Conservation (phyloP, 2,797 vertebrate genomes). For the Acanthis flammea region DNA sequence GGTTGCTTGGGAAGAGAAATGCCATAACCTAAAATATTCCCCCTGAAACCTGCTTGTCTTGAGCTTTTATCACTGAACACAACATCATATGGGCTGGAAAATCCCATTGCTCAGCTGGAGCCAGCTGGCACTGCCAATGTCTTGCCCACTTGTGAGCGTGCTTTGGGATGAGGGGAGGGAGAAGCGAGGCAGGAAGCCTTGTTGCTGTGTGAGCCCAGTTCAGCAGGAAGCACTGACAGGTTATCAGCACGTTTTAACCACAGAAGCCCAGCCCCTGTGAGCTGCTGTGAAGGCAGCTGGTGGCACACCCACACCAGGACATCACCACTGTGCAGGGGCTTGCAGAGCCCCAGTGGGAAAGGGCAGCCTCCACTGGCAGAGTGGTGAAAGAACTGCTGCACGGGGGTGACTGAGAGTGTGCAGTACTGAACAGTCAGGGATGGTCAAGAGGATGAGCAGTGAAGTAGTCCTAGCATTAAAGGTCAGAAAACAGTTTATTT, state of each 20-base stretch:
- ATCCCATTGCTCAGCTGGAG: not conserved
- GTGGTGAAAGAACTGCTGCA: not conserved
- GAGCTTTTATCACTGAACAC: not conserved
- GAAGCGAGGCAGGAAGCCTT: not conserved
- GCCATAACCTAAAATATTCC: not conserved
- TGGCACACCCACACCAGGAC: not conserved
- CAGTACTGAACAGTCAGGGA: accelerated
- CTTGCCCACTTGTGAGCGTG: not conserved
- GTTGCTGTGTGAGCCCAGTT: not conserved
- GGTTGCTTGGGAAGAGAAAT: not conserved
- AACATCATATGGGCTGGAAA: not conserved
- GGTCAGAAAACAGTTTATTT: not conserved
- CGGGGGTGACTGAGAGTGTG: not conserved
- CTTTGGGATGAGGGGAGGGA: not conserved
- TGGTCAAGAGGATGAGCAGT: not conserved
- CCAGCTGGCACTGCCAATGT: not conserved
- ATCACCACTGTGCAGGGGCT: not conserved
- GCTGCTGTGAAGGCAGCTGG: not conserved
- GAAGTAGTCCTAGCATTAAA: not conserved
- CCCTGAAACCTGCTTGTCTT: not conserved
- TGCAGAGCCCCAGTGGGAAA: not conserved
- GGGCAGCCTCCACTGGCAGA: not conserved
- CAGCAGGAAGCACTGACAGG: not conserved
- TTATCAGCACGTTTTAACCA: not conserved
- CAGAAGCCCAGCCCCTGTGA: accelerated